Evolutionary conservation across 2,888 invertebrate species (phyloP).

Genomic region (Drosophila quasianomalipes): DNA sequence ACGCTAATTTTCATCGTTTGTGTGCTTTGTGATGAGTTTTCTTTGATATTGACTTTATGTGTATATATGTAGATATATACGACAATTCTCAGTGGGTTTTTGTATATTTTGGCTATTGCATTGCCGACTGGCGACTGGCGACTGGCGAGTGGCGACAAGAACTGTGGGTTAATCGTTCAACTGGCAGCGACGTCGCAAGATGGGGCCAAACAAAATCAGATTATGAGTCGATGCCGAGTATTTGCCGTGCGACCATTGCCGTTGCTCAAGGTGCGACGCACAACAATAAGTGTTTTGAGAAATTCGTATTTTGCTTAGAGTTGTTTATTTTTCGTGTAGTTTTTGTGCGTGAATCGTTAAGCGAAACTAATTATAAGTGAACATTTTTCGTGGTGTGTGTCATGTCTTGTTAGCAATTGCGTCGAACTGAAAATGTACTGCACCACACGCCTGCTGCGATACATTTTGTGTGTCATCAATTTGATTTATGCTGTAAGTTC

Average conservation of each 20-base stretch:
- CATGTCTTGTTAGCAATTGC: constrained; percentile 39
- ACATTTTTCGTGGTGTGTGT: constrained; percentile 15
- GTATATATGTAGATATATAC: constrained; percentile 23
- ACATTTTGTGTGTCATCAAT: constrained; percentile 70
- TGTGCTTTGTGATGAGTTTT: constrained; percentile 53
- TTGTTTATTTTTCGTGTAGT: constrained; percentile 8
- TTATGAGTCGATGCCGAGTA: constrained; percentile 65
- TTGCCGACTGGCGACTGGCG: constrained; percentile 42
- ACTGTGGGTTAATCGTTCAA: constrained; percentile 64
- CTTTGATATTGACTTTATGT: constrained; percentile 57
- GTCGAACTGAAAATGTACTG: constrained; percentile 66
- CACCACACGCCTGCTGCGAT: constrained; percentile 65
- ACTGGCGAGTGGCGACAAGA: constrained; percentile 26
- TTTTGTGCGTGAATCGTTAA: constrained; percentile 16
- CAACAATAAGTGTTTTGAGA: constrained; percentile 21
- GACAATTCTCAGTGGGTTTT: constrained; percentile 36
- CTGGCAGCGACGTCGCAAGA: constrained; percentile 53
- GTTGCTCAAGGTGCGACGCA: constrained; percentile 65
- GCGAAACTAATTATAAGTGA: constrained; percentile 31
- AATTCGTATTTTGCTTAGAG: constrained; percentile 1
- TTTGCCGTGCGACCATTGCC: constrained; percentile 66
- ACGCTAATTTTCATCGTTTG: constrained; percentile 60
- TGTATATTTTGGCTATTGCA: constrained; percentile 63
- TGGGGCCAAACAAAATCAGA: constrained; percentile 67
- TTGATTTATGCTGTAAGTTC: constrained; percentile 73